Percentiles rank a stretch among this genome's conserved stretches.
phyloP scores from a whole-genome alignment of 2,888 invertebrate species.

The Trichogramma evanescens region DNA sequence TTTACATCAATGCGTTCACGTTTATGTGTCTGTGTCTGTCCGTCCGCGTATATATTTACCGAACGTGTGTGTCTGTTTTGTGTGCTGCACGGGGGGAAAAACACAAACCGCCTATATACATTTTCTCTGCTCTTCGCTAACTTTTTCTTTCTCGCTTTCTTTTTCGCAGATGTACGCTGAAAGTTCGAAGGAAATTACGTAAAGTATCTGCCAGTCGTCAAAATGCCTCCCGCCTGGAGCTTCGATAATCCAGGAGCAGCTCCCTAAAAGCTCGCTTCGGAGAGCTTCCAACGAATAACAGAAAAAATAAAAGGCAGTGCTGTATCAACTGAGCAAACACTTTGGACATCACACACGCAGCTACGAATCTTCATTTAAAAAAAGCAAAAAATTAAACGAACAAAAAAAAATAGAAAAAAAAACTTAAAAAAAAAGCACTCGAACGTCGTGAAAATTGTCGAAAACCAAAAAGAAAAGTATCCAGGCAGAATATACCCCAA shows the following conservation, averaged over 20 bases:
- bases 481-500: neutral
- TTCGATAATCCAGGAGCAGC: conserved; percentile 24
- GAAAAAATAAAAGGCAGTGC: too few relatives aligned
- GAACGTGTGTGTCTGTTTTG: too few relatives aligned
- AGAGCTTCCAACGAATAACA: conserved; percentile 16
- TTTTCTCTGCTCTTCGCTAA: too few relatives aligned
- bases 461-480: neutral
- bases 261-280: conserved; percentile 22
- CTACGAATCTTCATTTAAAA: too few relatives aligned
- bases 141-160: neutral
- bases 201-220: conserved; percentile 25
- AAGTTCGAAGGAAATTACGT: conserved; percentile 43
- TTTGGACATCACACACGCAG: too few relatives aligned
- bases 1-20: neutral
- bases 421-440: too few relatives aligned
- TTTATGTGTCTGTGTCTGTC: neutral
- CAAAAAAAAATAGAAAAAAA: too few relatives aligned
- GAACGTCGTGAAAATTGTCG: neutral
- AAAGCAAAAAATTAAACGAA: too few relatives aligned
- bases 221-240: conserved; percentile 22
- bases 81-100: too few relatives aligned
- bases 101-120: too few relatives aligned
- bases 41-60: too few relatives aligned
- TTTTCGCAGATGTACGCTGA: conserved; percentile 42
- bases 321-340: too few relatives aligned